A percentile compares a stretch with the other conserved stretches of the same genome.
Evolutionary conservation across 2,113 vertebrate genomes (phyloP).

Genomic region (Apeltes quadracus): DNA sequence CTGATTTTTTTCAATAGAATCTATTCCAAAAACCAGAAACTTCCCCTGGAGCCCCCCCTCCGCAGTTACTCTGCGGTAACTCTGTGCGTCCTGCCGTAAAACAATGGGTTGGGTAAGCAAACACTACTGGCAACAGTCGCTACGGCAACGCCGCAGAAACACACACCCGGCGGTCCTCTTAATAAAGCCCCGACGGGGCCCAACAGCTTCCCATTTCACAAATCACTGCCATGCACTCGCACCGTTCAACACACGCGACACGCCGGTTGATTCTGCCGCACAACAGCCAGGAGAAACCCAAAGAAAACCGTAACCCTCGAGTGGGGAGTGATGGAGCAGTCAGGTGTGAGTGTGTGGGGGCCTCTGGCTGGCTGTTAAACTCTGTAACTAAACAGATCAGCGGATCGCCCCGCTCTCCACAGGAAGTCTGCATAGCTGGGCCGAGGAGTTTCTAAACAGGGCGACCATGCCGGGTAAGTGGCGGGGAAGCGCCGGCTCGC

Average conservation of each 20-base stretch:
- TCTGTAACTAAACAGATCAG: slow-evolving; percentile 54
- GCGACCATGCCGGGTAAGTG: slow-evolving; percentile 39
- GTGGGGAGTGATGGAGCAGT: slow-evolving; percentile 3
- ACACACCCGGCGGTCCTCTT: slow-evolving; percentile 31
- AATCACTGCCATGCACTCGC: slow-evolving; percentile 39
- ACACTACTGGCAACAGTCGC: slow-evolving; percentile 42
- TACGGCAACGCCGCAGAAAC: slow-evolving; percentile 54
- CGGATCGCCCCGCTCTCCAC: slow-evolving; percentile 34
- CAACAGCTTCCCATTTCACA: slow-evolving; percentile 51
- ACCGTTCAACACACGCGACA: slow-evolving; percentile 53
- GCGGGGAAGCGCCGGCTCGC: slow-evolving; percentile 37
- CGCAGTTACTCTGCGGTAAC: slow-evolving; percentile 11
- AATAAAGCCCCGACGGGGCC: slow-evolving; percentile 55
- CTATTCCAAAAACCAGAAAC: not conserved
- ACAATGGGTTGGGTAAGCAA: slow-evolving; percentile 20
- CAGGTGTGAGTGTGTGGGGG: too few relatives aligned
- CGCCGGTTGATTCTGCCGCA: slow-evolving; percentile 32
- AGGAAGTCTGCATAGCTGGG: slow-evolving; percentile 48
- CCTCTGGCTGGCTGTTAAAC: slow-evolving; percentile 30
- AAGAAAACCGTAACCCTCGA: slow-evolving; percentile 24
- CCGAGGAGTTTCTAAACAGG: slow-evolving; percentile 52
- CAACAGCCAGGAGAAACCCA: slow-evolving; percentile 26
- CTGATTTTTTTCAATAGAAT: not conserved
- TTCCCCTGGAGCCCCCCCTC: not conserved
- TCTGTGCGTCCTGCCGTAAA: slow-evolving; percentile 35